Percentiles rank a stretch among this genome's conserved stretches.
These are phyloP conservation scores for Aegithalos caudatus DNA, from an alignment of 2,113 vertebrate genomes.

Conservation along the genomic window DNA sequence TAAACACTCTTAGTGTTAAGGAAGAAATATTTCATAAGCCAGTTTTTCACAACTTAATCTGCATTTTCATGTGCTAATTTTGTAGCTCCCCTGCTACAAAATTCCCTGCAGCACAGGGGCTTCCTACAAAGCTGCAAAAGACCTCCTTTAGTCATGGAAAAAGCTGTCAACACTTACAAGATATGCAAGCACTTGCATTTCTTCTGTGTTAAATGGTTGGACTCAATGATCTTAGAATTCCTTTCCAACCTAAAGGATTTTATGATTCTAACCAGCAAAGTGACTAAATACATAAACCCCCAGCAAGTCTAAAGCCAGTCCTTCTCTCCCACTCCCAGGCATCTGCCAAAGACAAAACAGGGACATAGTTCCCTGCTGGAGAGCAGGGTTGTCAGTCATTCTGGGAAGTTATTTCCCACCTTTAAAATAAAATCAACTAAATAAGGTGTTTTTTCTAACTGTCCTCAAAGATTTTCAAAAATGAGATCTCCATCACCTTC, in stretches of 20 bases:
- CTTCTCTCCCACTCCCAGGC: background rate
- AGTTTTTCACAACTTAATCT: background rate
- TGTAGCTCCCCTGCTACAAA: background rate
- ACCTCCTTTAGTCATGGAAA: background rate
- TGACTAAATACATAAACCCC: background rate
- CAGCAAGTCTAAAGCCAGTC: background rate
- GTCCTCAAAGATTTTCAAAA: background rate
- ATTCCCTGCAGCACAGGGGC: background rate
- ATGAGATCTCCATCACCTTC: background rate
- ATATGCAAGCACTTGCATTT: background rate
- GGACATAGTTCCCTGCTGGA: background rate
- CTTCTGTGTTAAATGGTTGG: background rate
- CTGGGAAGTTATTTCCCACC: background rate
- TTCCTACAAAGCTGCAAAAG: background rate
- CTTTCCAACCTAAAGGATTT: background rate
- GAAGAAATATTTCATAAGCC: background rate
- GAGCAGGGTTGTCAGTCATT: background rate
- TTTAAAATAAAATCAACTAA: background rate
- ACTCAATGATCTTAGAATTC: background rate
- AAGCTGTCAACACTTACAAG: background rate
- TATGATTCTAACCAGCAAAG: background rate
- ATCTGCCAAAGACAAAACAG: background rate
- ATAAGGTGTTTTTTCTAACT: background rate
- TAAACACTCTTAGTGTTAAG: background rate
- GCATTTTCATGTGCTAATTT: background rate